Base-by-base conservation (phyloP, 2,888 invertebrate genomes). In the Gibbula magus region DNA sequence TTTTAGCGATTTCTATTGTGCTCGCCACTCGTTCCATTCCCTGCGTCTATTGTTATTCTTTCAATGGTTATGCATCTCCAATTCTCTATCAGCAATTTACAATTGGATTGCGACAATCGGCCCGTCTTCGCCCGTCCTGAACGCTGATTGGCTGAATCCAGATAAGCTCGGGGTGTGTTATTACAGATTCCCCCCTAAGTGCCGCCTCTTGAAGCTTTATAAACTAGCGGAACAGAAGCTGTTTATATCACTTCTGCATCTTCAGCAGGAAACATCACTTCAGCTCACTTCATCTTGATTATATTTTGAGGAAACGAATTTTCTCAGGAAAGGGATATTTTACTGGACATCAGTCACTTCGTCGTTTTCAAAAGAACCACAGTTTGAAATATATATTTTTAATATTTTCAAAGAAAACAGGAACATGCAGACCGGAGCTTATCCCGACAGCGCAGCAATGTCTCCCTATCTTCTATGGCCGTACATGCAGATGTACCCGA, bases 401-500 rank as follows among this genome's bases (percentile, higher is more conserved):
- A 10, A 45, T 39, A 20, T 18, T 70, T n/a, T 35, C 35, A 35
- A 18, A 53, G 13, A 54, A 52, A 51, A 32, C n/a, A 29, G 29
- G 32, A 80, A 25, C 13, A 82, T 82, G 82, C 82, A 82, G 67
- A 53, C 82, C 18, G 78, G 78, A 54, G 67, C 45, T 22, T 35
- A 80, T 20, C 54, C 52, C 54, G 77, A 80, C 51, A 78, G 75
- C 29, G 52, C 78, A 0, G 76, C 29, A 29, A n/a, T 53, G 25
- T 73, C 79, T 0, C 80, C 83, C 8, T 83, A 81, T 67, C 66
- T 82, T n/a, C 13, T 85, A 52, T 85, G 84, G 84, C 82, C 83
- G 7, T 85, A 83, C 77, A 77, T 85, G 66, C 78, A 83, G 20
- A 73, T 77, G 29, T 66, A 81, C 70, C 56, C 77, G 22, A 83